Conservation (phyloP, 2,113 vertebrate species). For the Gymnocephalus cernua region DNA sequence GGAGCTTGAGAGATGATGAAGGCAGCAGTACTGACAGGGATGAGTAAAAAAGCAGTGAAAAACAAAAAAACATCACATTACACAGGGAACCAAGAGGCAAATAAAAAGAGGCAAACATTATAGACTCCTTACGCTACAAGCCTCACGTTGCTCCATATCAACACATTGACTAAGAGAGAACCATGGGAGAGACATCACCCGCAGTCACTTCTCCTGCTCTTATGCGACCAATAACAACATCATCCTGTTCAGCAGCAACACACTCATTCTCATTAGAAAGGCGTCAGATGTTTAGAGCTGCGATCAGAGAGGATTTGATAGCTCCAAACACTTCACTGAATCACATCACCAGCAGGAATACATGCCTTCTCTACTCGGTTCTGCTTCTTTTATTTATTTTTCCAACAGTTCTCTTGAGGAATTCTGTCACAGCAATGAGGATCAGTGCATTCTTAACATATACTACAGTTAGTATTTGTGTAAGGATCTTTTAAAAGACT, state of each 20-base stretch:
- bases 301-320: constrained; percentile 38
- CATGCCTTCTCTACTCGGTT: neutral
- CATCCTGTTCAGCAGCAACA: constrained; percentile 46
- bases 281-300: constrained; percentile 31
- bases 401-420: constrained; percentile 7
- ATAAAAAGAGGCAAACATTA: constrained; percentile 43
- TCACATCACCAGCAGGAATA: constrained; percentile 25
- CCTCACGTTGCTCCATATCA: constrained; percentile 50
- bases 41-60: constrained; percentile 9
- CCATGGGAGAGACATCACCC: constrained; percentile 58
- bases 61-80: constrained; percentile 34
- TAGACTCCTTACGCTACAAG: constrained; percentile 11
- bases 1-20: constrained; percentile 46
- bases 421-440: neutral
- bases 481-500: neutral
- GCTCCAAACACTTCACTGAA: constrained; percentile 39
- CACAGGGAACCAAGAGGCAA: constrained; percentile 10
- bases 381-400: constrained; percentile 10
- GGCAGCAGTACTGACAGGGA: constrained; percentile 26
- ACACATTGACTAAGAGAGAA: constrained; percentile 26
- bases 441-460: neutral
- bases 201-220: constrained; percentile 57
- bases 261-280: neutral
- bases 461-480: neutral
- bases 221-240: constrained; percentile 53